A percentile compares a stretch with the other conserved stretches of the same genome.
These are phyloP conservation scores for Noctilio leporinus DNA, from an alignment of 2,113 vertebrate genomes.

Conservation along the genomic window DNA sequence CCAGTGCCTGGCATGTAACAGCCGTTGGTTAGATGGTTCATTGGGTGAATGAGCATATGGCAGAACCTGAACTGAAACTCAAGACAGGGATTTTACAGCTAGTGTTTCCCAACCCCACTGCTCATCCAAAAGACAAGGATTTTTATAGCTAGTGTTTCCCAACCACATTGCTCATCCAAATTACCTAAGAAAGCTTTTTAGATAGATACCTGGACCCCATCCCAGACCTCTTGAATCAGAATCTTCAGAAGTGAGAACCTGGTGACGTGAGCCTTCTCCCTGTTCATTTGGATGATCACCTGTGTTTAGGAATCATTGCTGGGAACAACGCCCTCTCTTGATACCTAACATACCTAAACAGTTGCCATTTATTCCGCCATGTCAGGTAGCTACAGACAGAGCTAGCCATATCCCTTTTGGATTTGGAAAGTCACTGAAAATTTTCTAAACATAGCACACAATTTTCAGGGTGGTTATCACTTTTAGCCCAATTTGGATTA, in stretches of 20 bases:
- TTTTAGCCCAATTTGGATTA: not conserved
- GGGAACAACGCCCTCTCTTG: not conserved
- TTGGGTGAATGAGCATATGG: not conserved
- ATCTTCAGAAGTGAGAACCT: not conserved
- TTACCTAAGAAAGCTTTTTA: not conserved
- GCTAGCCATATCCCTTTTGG: not conserved
- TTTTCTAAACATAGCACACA: not conserved
- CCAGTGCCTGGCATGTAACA: not conserved
- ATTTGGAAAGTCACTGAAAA: not conserved
- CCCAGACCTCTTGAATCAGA: not conserved
- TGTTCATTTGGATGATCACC: not conserved
- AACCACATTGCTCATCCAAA: not conserved
- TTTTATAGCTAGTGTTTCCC: not conserved
- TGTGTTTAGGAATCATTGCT: not conserved
- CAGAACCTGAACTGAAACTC: not conserved
- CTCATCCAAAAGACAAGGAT: not conserved
- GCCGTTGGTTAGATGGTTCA: not conserved
- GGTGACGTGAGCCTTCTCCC: not conserved
- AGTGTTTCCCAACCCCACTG: not conserved
- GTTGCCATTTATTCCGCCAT: not conserved
- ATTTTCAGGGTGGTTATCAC: not conserved
- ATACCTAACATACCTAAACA: not conserved
- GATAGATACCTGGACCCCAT: not conserved
- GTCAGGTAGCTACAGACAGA: not conserved
- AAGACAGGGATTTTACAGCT: not conserved